phyloP scores from a whole-genome alignment of 2,888 invertebrate genomes.

The Venustoraphidia nigricollis region DNA sequence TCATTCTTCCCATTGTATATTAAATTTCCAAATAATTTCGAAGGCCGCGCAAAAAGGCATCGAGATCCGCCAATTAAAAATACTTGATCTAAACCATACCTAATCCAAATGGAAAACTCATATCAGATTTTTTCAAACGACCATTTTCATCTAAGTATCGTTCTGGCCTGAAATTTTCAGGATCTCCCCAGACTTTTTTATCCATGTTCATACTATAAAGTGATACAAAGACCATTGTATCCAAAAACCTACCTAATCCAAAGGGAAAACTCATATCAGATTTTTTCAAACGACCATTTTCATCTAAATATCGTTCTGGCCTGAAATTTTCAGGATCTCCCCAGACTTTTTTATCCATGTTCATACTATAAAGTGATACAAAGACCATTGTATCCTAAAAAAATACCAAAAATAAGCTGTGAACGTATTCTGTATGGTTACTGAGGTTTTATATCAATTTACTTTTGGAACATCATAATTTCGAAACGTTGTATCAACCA shows the following conservation, averaged over 20 bases:
- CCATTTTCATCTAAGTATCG: slow-evolving; percentile 42
- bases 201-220: slow-evolving; percentile 36
- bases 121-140: slow-evolving; percentile 38
- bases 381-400: slow-evolving; percentile 37
- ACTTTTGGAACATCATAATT: slow-evolving; percentile 44
- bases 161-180: slow-evolving; percentile 48
- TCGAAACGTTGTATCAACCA: slow-evolving; percentile 32
- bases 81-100: slow-evolving; percentile 26
- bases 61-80: no score
- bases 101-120: slow-evolving; percentile 47
- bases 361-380: no score
- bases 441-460: slow-evolving; percentile 4
- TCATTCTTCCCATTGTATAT: no score
- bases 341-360: no score
- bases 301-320: no score
- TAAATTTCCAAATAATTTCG: no score
- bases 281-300: no score
- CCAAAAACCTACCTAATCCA: no score
- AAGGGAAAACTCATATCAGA: no score
- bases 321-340: no score
- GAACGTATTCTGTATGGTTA: not conserved
- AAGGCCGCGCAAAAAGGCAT: no score
- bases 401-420: not conserved
- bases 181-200: slow-evolving; percentile 43
- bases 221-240: slow-evolving; percentile 36